Percentiles rank a stretch among this genome's conserved stretches.
phyloP scores from a whole-genome alignment of 2,797 vertebrate genomes.

The Malurus leucopterus region DNA sequence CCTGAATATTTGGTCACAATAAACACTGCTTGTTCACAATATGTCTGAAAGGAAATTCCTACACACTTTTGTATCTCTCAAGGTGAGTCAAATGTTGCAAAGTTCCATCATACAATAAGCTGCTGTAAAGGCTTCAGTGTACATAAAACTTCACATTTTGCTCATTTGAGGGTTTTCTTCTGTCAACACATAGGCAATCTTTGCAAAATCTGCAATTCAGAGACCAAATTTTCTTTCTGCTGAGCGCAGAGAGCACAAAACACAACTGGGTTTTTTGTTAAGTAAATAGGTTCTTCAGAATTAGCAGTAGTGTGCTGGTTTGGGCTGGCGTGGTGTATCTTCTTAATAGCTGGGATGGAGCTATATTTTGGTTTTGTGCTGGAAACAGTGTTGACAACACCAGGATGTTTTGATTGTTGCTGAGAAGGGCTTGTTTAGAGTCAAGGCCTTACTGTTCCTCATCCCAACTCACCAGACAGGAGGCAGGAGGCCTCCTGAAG shows the following conservation, averaged over 20 bases:
- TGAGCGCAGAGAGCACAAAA: background rate
- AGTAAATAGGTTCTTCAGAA: background rate
- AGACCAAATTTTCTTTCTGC: background rate
- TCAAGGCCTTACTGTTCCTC: background rate
- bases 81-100: background rate
- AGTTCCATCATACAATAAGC: background rate
- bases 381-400: background rate
- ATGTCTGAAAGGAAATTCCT: background rate
- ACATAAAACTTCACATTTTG: background rate
- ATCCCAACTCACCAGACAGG: rapidly evolving
- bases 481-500: background rate
- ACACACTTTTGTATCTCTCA: background rate
- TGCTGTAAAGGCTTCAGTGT: background rate
- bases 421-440: background rate
- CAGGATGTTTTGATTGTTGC: background rate
- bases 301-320: background rate
- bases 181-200: background rate
- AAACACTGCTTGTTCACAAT: background rate
- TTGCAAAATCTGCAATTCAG: background rate
- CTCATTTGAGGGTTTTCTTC: background rate
- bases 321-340: background rate
- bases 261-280: background rate
- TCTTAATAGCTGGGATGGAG: background rate
- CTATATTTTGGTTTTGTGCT: background rate
- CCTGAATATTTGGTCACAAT: background rate